These are phyloP conservation scores for Microtus oregoni DNA, from an alignment of 2,113 vertebrate species.

Conservation along the genomic window DNA sequence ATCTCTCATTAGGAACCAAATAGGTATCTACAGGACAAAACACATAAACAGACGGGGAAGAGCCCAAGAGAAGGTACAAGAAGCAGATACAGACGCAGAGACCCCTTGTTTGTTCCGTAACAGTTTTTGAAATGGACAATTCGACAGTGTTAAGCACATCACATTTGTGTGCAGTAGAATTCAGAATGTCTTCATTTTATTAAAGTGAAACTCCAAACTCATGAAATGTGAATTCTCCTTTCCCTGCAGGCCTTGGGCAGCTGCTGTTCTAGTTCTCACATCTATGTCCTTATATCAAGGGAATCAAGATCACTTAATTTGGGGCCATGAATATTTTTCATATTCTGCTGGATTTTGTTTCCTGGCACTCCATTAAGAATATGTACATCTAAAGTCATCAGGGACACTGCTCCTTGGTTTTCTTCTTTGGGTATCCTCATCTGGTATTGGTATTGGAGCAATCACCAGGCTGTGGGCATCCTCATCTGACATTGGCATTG, in stretches of 20 bases:
- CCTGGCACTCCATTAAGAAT: background rate
- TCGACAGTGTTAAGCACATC: background rate
- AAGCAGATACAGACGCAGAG: background rate
- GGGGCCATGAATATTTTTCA: background rate
- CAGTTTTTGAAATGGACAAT: background rate
- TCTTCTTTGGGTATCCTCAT: background rate
- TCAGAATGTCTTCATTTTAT: background rate
- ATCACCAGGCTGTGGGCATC: too few relatives aligned
- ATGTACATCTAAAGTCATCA: background rate
- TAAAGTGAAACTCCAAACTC: slow-evolving; percentile 6
- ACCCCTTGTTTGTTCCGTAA: background rate
- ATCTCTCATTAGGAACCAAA: too few relatives aligned
- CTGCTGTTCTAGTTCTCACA: background rate
- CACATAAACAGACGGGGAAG: background rate
- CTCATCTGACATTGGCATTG: too few relatives aligned
- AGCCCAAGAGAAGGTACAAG: background rate
- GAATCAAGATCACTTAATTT: background rate
- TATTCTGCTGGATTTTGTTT: background rate
- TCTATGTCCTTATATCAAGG: background rate
- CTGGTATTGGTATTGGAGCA: too few relatives aligned
- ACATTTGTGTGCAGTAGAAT: background rate
- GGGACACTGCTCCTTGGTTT: background rate
- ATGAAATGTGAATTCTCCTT: background rate
- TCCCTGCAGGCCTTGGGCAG: background rate
- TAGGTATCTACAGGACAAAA: background rate